Evolutionary conservation across 1,140 invertebrate species (phyloP).

Genomic region (Ceratitis capitata): DNA sequence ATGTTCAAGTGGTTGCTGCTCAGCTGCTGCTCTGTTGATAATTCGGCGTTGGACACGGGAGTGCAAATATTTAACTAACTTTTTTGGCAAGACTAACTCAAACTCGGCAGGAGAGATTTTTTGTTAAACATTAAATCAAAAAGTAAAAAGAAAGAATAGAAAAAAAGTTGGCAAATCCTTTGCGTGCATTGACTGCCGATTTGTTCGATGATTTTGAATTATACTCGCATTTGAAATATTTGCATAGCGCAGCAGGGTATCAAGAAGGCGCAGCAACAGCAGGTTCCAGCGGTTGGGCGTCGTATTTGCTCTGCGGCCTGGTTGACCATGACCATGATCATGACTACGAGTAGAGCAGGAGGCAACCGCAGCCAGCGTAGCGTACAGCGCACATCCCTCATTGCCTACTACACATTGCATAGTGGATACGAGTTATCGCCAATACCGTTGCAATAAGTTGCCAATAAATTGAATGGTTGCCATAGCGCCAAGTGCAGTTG

Average conservation of each 20-base stretch:
- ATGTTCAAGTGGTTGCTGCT: neutral
- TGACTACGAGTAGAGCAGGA: neutral
- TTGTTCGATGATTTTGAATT: conserved; percentile 28
- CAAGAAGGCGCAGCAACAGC: neutral
- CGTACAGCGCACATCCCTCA: neutral
- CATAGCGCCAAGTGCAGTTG: neutral
- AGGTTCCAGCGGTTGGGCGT: neutral
- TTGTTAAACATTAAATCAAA: no score
- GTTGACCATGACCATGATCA: conserved; percentile 23
- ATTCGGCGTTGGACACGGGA: neutral
- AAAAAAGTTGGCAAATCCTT: neutral
- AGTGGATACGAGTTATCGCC: no score
- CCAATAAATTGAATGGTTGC: conserved; percentile 2
- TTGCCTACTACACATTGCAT: neutral
- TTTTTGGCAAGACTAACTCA: conserved; percentile 7
- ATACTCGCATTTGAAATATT: conserved; percentile 21
- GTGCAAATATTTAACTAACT: conserved; percentile 13
- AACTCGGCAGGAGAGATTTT: no score
- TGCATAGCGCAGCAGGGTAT: neutral
- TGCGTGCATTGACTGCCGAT: conserved; percentile 22
- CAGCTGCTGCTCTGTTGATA: neutral
- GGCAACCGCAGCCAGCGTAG: neutral
- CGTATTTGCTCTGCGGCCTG: neutral
- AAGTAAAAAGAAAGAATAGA: no score
- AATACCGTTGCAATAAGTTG: neutral